These are phyloP conservation scores for Conistra vaccinii DNA, from an alignment of 2,888 invertebrate genomes.

Conservation along the genomic window DNA sequence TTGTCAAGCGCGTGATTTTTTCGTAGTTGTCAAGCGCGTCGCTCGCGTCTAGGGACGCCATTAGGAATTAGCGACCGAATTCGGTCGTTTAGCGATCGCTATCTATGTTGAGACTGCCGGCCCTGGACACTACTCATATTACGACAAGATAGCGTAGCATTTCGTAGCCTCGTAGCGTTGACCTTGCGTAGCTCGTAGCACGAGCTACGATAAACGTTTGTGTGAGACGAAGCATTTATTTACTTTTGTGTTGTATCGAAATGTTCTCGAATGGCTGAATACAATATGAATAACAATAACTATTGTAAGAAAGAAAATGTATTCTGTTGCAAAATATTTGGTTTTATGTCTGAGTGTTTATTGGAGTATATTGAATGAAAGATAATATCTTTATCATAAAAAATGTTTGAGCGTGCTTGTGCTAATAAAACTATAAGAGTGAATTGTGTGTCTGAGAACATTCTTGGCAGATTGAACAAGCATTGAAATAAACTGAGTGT, in stretches of 20 bases:
- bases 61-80: too few species aligned
- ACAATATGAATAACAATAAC: constrained; percentile 55
- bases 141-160: constrained; percentile 28
- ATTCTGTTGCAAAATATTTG: constrained; percentile 47
- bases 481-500: constrained; percentile 10
- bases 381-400: constrained; percentile 31
- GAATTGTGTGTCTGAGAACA: constrained; percentile 7
- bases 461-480: not conserved
- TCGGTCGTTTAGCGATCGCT: too few species aligned
- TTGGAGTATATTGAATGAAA: constrained; percentile 42
- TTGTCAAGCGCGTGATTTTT: too few species aligned
- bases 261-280: constrained; percentile 50
- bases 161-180: constrained; percentile 48
- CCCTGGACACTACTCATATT: constrained; percentile 31
- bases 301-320: constrained; percentile 52
- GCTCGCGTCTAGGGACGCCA: too few species aligned
- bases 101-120: too few species aligned
- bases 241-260: constrained; percentile 51
- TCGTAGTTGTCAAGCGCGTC: too few species aligned
- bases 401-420: constrained; percentile 18
- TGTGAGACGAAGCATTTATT: constrained; percentile 49
- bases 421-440: constrained; percentile 7
- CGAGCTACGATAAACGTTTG: constrained; percentile 45
- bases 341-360: constrained; percentile 51
- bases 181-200: constrained; percentile 53